Evolutionary conservation across 1,140 invertebrate genomes (phyloP), one percentile per base, ranked within the genome.

Genomic region (Bathynomus jamesi): DNA sequence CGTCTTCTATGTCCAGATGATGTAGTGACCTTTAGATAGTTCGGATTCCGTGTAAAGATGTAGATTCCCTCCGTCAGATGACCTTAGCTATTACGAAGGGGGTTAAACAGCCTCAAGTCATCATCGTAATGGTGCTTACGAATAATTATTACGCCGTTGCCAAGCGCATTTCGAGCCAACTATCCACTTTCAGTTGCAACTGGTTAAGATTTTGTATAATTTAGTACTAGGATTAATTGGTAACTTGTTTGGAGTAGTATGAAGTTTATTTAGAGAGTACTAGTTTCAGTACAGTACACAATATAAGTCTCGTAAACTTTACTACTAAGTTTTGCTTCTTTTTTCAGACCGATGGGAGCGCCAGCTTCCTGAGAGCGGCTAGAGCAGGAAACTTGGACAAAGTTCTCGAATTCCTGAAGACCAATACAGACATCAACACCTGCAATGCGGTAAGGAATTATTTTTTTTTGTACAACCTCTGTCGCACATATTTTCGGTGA

Each of bases 371-470:
- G 81, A 89, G 97, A 80, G 96, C 97, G 76, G 96, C 98, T 73
- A 87, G 97, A 78, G 96, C 96, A 75, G 98, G 98, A 13, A 96
- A 99, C 83, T 86, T 99, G 72, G 95, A 98, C 79, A 97, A 97
- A 85, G 95, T 99, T 69, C 86, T 99, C 76, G 95, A 98, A 83
- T 95, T 95, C 80, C 87, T 99, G 31, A 95, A 96, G 81, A 91
- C 91, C 76, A 91, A 93, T 80, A 92, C 97, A 76, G 96, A 99
- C 84, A 99, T 99, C 81, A 99, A 99, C 83, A 96, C 96, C 79
- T 93, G 94, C 83, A 99, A 99, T 86, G 91, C 95, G 79, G 94
- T 97, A 86, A 93, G 90, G n/a, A n/a, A n/a, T n/a, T n/a, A n/a
- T n/a, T n/a, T n/a, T n/a, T 73, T 53, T 30, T 21, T 21, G 21